Evolutionary conservation across 2,797 vertebrate genomes (phyloP).

Genomic region (Crocodylus rhombifer): DNA sequence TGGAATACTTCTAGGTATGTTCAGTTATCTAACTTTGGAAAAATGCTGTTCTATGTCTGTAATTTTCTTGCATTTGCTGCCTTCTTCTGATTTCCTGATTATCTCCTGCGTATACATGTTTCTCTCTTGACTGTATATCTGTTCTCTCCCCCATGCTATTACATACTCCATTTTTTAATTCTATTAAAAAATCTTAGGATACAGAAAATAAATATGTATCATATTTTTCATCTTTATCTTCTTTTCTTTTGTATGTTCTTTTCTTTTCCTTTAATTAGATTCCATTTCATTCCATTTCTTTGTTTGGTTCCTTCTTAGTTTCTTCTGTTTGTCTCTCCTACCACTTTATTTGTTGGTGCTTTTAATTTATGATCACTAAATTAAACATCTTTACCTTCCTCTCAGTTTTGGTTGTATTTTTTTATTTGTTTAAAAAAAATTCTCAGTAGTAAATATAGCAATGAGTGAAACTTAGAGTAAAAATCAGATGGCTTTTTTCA

Average conservation of each 20-base stretch:
- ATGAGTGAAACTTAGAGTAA: neutral
- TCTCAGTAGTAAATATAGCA: neutral
- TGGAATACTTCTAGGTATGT: neutral
- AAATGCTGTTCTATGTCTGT: fast-evolving
- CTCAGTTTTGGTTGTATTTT: fast-evolving
- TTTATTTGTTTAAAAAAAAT: neutral
- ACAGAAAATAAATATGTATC: neutral
- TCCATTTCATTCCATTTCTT: neutral
- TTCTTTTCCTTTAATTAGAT: neutral
- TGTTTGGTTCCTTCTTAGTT: fast-evolving
- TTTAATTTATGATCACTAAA: neutral
- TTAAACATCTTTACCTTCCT: neutral
- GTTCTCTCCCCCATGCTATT: neutral
- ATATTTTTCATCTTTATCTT: neutral
- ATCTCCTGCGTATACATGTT: neutral
- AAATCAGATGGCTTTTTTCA: conserved; percentile 4
- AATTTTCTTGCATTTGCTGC: neutral
- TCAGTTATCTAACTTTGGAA: neutral
- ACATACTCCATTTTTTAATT: neutral
- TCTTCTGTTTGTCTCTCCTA: neutral
- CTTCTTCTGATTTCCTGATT: neutral
- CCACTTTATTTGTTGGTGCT: neutral
- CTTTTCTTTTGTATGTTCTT: neutral
- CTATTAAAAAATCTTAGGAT: neutral
- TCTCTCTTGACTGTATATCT: fast-evolving